Evolutionary conservation across 2,888 invertebrate species (phyloP).

Genomic region (Hypolimnas misippus): DNA sequence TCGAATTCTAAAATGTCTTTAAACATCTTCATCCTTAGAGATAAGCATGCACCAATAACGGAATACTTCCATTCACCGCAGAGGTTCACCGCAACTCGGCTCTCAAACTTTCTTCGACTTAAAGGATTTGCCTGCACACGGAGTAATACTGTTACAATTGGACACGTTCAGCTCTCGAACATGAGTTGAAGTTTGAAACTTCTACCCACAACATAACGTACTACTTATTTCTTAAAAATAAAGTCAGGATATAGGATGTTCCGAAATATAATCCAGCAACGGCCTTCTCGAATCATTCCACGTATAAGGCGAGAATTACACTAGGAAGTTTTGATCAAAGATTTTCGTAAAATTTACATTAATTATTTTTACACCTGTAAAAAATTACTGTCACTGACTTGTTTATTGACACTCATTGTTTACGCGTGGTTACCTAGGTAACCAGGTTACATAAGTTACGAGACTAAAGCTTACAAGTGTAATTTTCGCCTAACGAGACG

Average conservation of each 20-base stretch:
- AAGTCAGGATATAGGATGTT: neutral
- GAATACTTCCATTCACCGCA: conserved; percentile 11
- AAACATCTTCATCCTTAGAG: conserved; percentile 21
- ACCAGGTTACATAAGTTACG: too few relatives aligned
- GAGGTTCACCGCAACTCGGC: conserved; percentile 12
- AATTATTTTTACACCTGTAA: too few relatives aligned
- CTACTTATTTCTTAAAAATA: neutral
- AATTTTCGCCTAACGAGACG: too few relatives aligned
- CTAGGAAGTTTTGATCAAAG: too few relatives aligned
- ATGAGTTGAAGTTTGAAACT: conserved; percentile 7
- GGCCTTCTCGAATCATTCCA: too few relatives aligned
- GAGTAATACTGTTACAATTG: conserved; percentile 26
- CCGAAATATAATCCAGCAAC: too few relatives aligned
- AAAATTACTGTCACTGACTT: too few relatives aligned
- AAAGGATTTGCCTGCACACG: conserved; percentile 37
- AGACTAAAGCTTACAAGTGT: too few relatives aligned
- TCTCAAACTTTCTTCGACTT: conserved; percentile 39
- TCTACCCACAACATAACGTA: neutral
- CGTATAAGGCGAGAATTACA: too few relatives aligned
- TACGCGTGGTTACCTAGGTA: too few relatives aligned
- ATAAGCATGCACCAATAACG: conserved; percentile 28
- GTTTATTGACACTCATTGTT: too few relatives aligned
- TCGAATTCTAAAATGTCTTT: conserved; percentile 12
- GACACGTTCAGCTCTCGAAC: conserved; percentile 9
- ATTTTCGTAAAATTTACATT: too few relatives aligned